Conservation (phyloP, 2,797 vertebrate genomes). For the Xiphorhynchus erythropygius region DNA sequence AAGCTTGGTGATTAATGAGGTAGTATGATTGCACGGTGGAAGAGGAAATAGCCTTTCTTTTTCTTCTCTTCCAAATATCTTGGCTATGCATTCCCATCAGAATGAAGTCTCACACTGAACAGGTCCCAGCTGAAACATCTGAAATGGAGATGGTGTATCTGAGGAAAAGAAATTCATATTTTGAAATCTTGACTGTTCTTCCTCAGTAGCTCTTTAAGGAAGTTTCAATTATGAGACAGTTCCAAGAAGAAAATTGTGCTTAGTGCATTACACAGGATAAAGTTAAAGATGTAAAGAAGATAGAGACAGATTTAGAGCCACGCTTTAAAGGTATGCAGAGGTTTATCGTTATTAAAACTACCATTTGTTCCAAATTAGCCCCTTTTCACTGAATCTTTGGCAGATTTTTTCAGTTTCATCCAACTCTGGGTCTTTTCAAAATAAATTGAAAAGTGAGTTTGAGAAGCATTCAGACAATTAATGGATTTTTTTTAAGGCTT, state of each 20-base stretch:
- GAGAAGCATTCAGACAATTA: constrained; percentile 45
- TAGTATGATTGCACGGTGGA: neutral
- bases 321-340: neutral
- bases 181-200: neutral
- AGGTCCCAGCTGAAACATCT: neutral
- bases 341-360: constrained; percentile 36
- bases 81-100: neutral
- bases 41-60: neutral
- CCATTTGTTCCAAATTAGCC: constrained; percentile 32
- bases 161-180: neutral
- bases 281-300: constrained; percentile 35
- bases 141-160: neutral
- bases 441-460: constrained; percentile 45
- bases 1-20: neutral
- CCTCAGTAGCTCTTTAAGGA: constrained; percentile 6
- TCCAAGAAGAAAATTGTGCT: constrained; percentile 13
- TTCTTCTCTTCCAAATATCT: neutral
- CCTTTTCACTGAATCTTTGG: constrained; percentile 6
- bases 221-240: constrained; percentile 22
- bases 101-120: neutral
- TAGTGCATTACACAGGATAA: constrained; percentile 46
- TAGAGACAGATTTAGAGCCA: constrained; percentile 31
- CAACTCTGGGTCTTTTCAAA: constrained; percentile 43
- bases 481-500: constrained; percentile 50
- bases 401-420: constrained; percentile 26